These are phyloP conservation scores for Lochmaea capreae DNA, from an alignment of 2,888 invertebrate species.

Conservation along the genomic window DNA sequence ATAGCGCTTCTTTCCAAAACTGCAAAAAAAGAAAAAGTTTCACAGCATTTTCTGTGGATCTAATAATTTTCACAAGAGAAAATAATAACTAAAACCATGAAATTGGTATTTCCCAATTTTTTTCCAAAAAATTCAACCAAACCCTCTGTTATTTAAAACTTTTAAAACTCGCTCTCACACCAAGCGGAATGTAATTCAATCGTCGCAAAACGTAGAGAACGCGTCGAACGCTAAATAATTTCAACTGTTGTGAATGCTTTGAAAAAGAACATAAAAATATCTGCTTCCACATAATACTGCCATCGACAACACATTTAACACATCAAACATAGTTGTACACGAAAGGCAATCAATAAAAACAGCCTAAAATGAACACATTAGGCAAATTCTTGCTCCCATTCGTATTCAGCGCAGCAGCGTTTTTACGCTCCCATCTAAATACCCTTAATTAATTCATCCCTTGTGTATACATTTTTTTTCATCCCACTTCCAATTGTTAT, in stretches of 20 bases:
- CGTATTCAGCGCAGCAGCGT: not conserved
- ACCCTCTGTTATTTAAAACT: too few relatives aligned
- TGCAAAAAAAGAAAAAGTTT: too few relatives aligned
- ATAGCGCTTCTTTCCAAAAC: too few relatives aligned
- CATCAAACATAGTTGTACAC: not conserved
- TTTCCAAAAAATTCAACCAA: too few relatives aligned
- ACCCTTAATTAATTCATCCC: not conserved
- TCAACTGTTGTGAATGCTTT: not conserved
- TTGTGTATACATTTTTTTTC: too few relatives aligned
- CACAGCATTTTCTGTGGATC: too few relatives aligned
- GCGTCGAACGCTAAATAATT: not conserved
- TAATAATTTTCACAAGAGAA: too few relatives aligned
- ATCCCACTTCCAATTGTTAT: not conserved
- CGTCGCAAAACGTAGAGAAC: not conserved
- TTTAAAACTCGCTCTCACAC: too few relatives aligned
- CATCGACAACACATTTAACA: not conserved
- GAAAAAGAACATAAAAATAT: not conserved
- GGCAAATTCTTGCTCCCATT: not conserved
- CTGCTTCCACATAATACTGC: not conserved
- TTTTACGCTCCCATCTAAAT: not conserved
- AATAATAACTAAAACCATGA: too few relatives aligned
- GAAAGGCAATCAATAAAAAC: not conserved
- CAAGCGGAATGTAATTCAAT: not conserved
- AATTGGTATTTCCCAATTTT: too few relatives aligned
- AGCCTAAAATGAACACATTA: conserved; percentile 5